Percentiles rank a stretch among this genome's conserved stretches.
Evolutionary conservation across 2,888 invertebrate species (phyloP).

Genomic region (Sussaba pulchella): DNA sequence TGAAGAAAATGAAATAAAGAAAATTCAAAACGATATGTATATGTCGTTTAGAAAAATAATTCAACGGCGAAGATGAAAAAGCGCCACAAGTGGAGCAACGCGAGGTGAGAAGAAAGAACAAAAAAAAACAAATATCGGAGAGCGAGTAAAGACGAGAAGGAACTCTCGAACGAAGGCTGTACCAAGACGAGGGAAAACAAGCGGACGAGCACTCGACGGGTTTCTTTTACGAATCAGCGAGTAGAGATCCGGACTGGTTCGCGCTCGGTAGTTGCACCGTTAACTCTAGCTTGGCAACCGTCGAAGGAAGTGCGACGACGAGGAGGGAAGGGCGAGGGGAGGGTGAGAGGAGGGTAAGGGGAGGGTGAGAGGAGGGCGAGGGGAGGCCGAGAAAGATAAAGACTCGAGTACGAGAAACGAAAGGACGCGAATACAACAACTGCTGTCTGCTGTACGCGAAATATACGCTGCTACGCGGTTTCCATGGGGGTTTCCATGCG

Average conservation of each 20-base stretch:
- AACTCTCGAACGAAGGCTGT: constrained; percentile 2
- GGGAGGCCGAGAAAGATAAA: constrained; percentile 41
- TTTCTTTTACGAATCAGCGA: constrained; percentile 61
- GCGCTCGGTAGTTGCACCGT: constrained; percentile 74
- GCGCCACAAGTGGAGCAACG: constrained; percentile 41
- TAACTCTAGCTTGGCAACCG: constrained; percentile 80
- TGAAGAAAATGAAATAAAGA: neutral
- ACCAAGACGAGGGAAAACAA: constrained; percentile 52
- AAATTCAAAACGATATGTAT: neutral
- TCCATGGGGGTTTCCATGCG: constrained; percentile 52
- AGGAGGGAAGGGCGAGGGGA: no score
- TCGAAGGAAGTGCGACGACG: constrained; percentile 66
- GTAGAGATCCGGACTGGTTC: constrained; percentile 40
- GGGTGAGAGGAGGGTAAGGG: no score
- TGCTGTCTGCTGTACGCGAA: constrained; percentile 9
- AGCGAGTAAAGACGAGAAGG: neutral
- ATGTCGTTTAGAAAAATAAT: neutral
- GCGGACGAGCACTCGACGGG: constrained; percentile 47
- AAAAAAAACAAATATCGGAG: constrained; percentile 33
- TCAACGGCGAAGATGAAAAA: constrained; percentile 29
- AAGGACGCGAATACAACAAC: constrained; percentile 55
- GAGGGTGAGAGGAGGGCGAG: no score
- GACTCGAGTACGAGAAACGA: constrained; percentile 59
- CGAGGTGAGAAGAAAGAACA: constrained; percentile 22
- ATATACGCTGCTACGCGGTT: constrained; percentile 37